These are phyloP conservation scores for Boulengeromyrus knoepffleri DNA, from an alignment of 2,113 vertebrate genomes.

Conservation along the genomic window DNA sequence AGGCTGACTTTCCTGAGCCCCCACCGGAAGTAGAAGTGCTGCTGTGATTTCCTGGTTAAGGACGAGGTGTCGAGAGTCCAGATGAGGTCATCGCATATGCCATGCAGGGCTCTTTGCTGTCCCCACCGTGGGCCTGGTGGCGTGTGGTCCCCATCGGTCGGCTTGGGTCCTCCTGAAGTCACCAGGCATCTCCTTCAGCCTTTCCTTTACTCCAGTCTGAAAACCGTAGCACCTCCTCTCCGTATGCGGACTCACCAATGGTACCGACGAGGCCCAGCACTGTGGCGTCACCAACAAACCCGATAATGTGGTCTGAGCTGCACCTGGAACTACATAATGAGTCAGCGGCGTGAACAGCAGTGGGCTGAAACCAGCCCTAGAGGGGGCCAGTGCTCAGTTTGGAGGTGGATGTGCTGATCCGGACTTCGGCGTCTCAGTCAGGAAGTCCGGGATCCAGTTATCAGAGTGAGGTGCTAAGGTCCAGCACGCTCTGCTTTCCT, in stretches of 20 bases:
- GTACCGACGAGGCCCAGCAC: neutral
- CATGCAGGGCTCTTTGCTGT: neutral
- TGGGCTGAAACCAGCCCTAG: neutral
- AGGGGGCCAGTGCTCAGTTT: neutral
- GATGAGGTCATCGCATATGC: neutral
- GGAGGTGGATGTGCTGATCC: neutral
- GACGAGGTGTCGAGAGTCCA: neutral
- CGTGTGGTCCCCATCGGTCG: neutral
- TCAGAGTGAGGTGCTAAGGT: neutral
- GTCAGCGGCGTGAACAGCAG: neutral
- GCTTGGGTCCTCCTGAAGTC: neutral
- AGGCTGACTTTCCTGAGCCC: neutral
- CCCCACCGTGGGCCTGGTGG: neutral
- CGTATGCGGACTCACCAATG: neutral
- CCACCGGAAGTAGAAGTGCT: neutral
- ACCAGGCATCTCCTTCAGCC: neutral
- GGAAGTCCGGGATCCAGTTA: neutral
- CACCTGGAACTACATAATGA: neutral
- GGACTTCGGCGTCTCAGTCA: neutral
- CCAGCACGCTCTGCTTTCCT: neutral
- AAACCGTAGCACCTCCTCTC: neutral
- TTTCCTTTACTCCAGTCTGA: neutral
- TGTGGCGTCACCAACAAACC: neutral
- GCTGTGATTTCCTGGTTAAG: neutral
- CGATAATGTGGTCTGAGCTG: neutral